These are phyloP conservation scores for Drosophila orena DNA, from an alignment of 1,140 invertebrate species.

Conservation along the genomic window DNA sequence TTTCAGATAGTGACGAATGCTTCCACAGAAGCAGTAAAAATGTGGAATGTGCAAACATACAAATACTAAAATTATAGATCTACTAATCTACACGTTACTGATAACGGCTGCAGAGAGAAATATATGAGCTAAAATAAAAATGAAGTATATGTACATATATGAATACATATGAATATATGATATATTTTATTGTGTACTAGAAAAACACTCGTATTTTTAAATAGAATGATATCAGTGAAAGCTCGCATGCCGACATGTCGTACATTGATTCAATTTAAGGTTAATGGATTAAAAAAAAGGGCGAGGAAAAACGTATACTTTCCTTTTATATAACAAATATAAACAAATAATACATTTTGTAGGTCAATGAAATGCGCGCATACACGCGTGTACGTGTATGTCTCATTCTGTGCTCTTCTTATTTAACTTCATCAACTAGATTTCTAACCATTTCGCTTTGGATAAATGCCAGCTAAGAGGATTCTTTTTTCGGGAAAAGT, in stretches of 20 bases:
- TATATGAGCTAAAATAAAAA: too few relatives aligned
- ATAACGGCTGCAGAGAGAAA: not conserved
- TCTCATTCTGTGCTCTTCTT: too few relatives aligned
- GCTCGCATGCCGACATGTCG: slow-evolving; percentile 20
- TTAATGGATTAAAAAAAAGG: not conserved
- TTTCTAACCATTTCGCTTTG: too few relatives aligned
- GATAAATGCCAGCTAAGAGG: too few relatives aligned
- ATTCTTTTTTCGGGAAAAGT: not conserved
- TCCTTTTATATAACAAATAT: not conserved
- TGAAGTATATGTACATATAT: too few relatives aligned
- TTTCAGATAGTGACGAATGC: slow-evolving; percentile 19
- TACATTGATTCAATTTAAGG: slow-evolving; percentile 13
- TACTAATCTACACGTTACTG: not conserved
- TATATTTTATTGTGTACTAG: too few relatives aligned
- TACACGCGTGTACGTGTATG: too few relatives aligned
- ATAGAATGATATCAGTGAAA: not conserved
- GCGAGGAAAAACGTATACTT: not conserved
- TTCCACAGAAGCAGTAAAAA: slow-evolving; percentile 1
- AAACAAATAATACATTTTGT: not conserved
- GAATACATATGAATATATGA: too few relatives aligned
- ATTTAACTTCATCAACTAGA: too few relatives aligned
- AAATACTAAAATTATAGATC: not conserved
- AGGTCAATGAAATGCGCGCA: not conserved
- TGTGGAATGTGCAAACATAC: not conserved
- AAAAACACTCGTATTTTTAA: not conserved